Percentiles rank a stretch among this genome's conserved stretches.
These are phyloP conservation scores for Macquaria ambigua DNA, from an alignment of 2,113 vertebrate genomes.

Conservation along the genomic window DNA sequence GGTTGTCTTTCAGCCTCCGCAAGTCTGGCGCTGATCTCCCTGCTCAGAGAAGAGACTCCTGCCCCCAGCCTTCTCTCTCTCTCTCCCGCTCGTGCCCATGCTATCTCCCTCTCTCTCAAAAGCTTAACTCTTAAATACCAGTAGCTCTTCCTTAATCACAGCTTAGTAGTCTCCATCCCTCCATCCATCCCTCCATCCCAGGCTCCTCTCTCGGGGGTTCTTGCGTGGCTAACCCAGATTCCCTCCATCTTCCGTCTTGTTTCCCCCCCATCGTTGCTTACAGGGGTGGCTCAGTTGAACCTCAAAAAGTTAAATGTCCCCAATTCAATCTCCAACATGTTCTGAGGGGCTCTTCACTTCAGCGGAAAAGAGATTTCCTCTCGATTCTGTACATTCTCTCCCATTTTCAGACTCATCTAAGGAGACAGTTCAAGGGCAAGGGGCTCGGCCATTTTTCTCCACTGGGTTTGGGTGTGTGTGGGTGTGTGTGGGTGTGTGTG, in stretches of 20 bases:
- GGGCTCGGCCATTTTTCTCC: slow-evolving; percentile 52
- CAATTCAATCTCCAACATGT: slow-evolving; percentile 35
- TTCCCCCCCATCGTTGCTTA: slow-evolving; percentile 10
- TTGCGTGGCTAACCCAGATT: slow-evolving; percentile 68
- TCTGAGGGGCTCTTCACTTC: slow-evolving; percentile 39
- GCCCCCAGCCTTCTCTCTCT: slow-evolving; percentile 59
- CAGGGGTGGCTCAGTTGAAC: slow-evolving; percentile 46
- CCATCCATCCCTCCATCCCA: slow-evolving; percentile 58
- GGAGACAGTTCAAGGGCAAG: slow-evolving; percentile 69
- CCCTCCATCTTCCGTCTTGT: slow-evolving; percentile 43
- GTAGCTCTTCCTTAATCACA: slow-evolving; percentile 78
- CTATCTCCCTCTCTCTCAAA: slow-evolving; percentile 51
- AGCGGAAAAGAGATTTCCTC: slow-evolving; percentile 55
- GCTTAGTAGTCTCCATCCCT: slow-evolving; percentile 71
- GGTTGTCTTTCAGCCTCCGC: slow-evolving; percentile 76
- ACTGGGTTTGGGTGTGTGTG: slow-evolving; percentile 36
- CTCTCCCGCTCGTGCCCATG: slow-evolving; percentile 16
- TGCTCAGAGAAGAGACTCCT: slow-evolving; percentile 59
- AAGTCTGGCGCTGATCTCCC: slow-evolving; percentile 69
- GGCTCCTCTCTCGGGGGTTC: slow-evolving; percentile 52
- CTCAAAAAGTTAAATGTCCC: slow-evolving; percentile 49
- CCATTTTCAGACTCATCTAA: slow-evolving; percentile 56
- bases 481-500: not conserved
- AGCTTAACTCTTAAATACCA: slow-evolving; percentile 78
- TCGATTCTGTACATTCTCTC: slow-evolving; percentile 35